phyloP scores from a whole-genome alignment of 2,113 vertebrate genomes.

The Rhinolophus sinicus region DNA sequence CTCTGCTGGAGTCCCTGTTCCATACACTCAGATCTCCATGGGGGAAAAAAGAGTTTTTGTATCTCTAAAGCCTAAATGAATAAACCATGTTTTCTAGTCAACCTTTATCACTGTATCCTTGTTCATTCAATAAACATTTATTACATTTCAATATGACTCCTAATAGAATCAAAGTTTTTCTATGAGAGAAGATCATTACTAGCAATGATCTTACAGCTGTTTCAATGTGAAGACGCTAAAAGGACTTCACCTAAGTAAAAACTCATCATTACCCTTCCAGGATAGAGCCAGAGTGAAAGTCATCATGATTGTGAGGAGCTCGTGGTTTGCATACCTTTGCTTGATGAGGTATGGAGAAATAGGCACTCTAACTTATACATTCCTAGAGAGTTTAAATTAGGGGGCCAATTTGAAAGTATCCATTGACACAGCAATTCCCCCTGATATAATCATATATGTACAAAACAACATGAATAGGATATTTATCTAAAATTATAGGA shows the following conservation, averaged over 20 bases:
- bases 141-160: neutral
- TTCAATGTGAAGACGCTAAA: neutral
- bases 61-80: constrained; percentile 33
- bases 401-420: neutral
- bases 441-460: neutral
- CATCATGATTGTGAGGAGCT: neutral
- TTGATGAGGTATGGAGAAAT: neutral
- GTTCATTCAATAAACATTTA: neutral
- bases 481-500: neutral
- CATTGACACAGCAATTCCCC: neutral
- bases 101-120: neutral
- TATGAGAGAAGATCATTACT: neutral
- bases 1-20: neutral
- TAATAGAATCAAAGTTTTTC: neutral
- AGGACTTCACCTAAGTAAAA: neutral
- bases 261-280: neutral
- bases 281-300: neutral
- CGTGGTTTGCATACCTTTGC: neutral
- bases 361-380: neutral
- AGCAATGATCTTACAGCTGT: neutral
- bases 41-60: constrained; percentile 16
- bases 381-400: neutral
- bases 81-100: constrained; percentile 41
- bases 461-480: neutral
- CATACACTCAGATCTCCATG: neutral